phyloP scores from a whole-genome alignment of 2,113 vertebrate genomes.

The Gasterosteus nipponicus region DNA sequence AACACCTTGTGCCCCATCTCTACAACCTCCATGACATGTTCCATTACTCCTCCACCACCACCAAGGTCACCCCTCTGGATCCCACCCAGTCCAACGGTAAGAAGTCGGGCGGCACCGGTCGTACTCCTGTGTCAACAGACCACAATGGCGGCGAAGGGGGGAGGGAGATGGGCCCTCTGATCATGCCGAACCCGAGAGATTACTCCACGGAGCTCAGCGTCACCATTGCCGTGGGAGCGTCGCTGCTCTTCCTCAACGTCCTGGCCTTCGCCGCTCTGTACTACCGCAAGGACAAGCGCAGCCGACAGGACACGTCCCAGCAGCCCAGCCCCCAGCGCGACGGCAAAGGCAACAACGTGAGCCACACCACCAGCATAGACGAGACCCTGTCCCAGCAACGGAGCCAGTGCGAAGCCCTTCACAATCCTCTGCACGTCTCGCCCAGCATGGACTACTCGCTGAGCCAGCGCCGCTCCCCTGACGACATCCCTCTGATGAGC shows the following conservation, averaged over 20 bases:
- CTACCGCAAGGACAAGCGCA: slow-evolving; percentile 98
- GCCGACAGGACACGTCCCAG: slow-evolving; percentile 85
- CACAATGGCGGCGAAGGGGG: slow-evolving; percentile 85
- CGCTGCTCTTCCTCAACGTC: slow-evolving; percentile 97
- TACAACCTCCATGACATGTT: slow-evolving; percentile 99
- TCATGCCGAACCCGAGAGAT: slow-evolving; percentile 94
- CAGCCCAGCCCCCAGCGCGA: slow-evolving; percentile 91
- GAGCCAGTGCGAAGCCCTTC: slow-evolving; percentile 89
- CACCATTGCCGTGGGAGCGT: slow-evolving; percentile 96
- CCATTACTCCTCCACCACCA: slow-evolving; percentile 97
- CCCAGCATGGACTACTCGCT: slow-evolving; percentile 91
- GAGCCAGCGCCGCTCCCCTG: slow-evolving; percentile 92
- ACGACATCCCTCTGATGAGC: slow-evolving; percentile 97
- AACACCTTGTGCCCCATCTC: slow-evolving; percentile 96
- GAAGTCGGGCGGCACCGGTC: slow-evolving; percentile 86
- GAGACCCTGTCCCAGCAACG: slow-evolving; percentile 90
- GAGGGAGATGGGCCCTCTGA: slow-evolving; percentile 88
- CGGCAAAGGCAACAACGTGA: slow-evolving; percentile 83
- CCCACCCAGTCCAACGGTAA: slow-evolving; percentile 92
- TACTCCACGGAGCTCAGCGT: slow-evolving; percentile 99
- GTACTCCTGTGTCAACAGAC: slow-evolving; percentile 87
- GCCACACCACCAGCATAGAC: slow-evolving; percentile 83
- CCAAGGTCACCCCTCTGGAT: slow-evolving; percentile 93
- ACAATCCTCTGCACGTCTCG: slow-evolving; percentile 88
- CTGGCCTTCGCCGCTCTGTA: slow-evolving; percentile 97